A percentile compares a stretch with the other conserved stretches of the same genome.
phyloP scores from a whole-genome alignment of 1,140 invertebrate species.

The Cotesia vestalis region DNA sequence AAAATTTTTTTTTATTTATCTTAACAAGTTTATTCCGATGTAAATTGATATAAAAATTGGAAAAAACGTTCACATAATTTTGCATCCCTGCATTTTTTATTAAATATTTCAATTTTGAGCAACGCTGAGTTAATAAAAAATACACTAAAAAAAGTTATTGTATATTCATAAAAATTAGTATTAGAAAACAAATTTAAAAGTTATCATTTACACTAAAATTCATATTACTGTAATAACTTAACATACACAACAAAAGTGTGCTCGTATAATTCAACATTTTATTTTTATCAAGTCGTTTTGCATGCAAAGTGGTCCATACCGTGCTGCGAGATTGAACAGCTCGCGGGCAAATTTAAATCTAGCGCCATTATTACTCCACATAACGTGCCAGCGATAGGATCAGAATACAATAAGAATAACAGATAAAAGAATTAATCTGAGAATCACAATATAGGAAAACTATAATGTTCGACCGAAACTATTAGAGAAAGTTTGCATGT shows the following conservation, averaged over 20 bases:
- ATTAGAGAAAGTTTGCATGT: conserved; percentile 5
- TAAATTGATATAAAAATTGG: not conserved
- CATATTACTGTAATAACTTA: conserved; percentile 8
- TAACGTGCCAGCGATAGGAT: conserved; percentile 23
- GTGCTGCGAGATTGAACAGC: conserved; percentile 21
- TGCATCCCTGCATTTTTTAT: too few species aligned
- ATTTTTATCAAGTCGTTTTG: conserved; percentile 26
- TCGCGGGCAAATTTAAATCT: conserved; percentile 24
- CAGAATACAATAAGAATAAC: conserved; percentile 5
- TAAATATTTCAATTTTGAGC: too few species aligned
- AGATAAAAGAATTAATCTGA: not conserved
- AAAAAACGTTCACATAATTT: not conserved
- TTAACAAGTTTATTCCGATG: not conserved
- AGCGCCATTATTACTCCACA: conserved; percentile 22
- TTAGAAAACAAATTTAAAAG: conserved; percentile 8
- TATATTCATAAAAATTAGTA: not conserved
- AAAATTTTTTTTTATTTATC: not conserved
- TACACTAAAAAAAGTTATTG: not conserved
- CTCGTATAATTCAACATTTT: conserved; percentile 2
- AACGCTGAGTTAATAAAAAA: too few species aligned
- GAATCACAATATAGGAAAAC: not conserved
- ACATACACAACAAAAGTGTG: conserved; percentile 4
- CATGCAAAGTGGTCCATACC: conserved; percentile 30
- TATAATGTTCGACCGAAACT: not conserved
- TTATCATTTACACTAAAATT: conserved; percentile 13